phyloP scores from a whole-genome alignment of 2,888 invertebrate genomes.

The Stenurella melanura region DNA sequence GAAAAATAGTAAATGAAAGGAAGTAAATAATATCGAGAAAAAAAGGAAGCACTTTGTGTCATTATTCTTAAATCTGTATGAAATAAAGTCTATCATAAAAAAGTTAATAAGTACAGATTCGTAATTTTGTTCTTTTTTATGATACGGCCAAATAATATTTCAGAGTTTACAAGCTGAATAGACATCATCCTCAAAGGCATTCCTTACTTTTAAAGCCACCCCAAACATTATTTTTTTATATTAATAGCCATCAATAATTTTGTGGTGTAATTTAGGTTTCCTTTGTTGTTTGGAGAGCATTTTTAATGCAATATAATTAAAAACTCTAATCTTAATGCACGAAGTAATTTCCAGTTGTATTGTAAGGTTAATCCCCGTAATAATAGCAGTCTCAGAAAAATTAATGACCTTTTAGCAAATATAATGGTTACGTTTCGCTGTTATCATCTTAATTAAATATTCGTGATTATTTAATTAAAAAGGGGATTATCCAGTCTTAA shows the following conservation, averaged over 20 bases:
- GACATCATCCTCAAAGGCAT: constrained; percentile 6
- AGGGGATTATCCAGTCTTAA: constrained; percentile 20
- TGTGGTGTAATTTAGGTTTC: constrained; percentile 3
- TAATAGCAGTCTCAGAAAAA: constrained; percentile 36
- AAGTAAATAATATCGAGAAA: neutral
- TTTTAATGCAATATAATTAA: constrained; percentile 47
- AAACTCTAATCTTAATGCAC: constrained; percentile 38
- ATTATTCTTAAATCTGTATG: constrained; percentile 16
- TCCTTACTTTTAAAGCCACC: constrained; percentile 6
- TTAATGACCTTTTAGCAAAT: constrained; percentile 25
- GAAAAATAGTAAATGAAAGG: neutral
- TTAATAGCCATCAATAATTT: constrained; percentile 17
- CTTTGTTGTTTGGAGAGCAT: constrained; percentile 22
- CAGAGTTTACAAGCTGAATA: constrained; percentile 12
- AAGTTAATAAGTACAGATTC: constrained; percentile 19
- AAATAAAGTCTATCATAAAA: constrained; percentile 10
- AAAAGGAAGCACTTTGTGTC: neutral
- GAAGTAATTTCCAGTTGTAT: constrained; percentile 41
- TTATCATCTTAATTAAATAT: constrained; percentile 26
- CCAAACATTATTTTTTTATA: constrained; percentile 19
- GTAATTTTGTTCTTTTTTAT: constrained; percentile 14
- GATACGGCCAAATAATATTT: constrained; percentile 19
- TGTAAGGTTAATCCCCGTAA: constrained; percentile 34
- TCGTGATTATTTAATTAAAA: constrained; percentile 35
- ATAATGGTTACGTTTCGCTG: constrained; percentile 27